Conservation (phyloP, 1,140 invertebrate genomes). For the Cephus cinctus region DNA sequence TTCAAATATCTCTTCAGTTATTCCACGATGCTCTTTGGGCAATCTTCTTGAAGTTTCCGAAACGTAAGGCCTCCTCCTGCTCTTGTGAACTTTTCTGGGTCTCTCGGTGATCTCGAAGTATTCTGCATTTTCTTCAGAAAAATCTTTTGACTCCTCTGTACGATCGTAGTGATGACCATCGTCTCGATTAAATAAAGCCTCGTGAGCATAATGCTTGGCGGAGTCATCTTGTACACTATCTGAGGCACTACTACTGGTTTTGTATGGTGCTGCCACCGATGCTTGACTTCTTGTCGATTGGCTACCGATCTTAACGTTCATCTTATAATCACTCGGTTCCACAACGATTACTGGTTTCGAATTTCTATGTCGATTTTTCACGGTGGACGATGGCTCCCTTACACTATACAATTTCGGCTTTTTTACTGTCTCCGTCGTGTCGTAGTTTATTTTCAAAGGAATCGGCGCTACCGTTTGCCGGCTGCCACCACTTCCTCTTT, state of each 20-base stretch:
- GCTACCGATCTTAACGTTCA: constrained; percentile 21
- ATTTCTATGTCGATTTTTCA: constrained; percentile 15
- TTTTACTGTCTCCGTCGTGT: too few species aligned
- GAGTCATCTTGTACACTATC: neutral
- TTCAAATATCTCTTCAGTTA: constrained; percentile 25
- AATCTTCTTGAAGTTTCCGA: constrained; percentile 29
- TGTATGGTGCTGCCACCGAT: neutral
- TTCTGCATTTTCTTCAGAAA: constrained; percentile 37
- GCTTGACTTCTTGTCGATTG: constrained; percentile 1
- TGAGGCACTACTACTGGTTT: constrained; percentile 4
- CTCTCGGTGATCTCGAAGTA: constrained; percentile 42
- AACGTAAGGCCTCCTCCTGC: constrained; percentile 31
- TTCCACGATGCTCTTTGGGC: constrained; percentile 43
- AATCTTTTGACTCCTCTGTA: constrained; percentile 23
- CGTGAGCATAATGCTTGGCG: neutral
- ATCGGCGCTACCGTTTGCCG: constrained; percentile 9
- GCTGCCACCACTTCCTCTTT: constrained; percentile 12
- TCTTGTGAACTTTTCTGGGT: constrained; percentile 37
- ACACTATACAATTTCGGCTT: too few species aligned
- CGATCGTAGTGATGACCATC: constrained; percentile 12
- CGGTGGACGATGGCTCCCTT: neutral
- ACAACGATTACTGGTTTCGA: constrained; percentile 37
- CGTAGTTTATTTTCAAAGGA: constrained; percentile 22
- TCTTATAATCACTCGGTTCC: constrained; percentile 32
- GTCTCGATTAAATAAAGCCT: constrained; percentile 9